phyloP scores from a whole-genome alignment of 2,113 vertebrate genomes.

The Cheilinus undulatus region DNA sequence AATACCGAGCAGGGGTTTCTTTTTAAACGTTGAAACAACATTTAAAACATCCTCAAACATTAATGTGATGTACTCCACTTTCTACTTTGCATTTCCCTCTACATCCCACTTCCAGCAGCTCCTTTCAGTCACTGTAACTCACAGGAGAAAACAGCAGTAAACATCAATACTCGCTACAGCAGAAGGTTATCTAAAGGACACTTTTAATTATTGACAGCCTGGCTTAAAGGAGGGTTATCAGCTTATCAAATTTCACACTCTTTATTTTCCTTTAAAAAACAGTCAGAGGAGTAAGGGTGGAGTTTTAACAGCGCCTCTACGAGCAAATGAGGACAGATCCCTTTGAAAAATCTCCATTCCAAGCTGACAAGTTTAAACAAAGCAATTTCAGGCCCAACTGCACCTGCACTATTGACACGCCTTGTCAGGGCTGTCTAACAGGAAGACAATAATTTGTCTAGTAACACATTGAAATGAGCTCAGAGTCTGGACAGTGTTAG shows the following conservation, averaged over 20 bases:
- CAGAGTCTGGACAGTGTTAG: constrained; percentile 48
- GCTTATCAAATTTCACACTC: not conserved
- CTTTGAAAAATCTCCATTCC: constrained; percentile 70
- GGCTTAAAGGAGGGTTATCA: constrained; percentile 13
- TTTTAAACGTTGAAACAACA: not conserved
- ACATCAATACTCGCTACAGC: constrained; percentile 40
- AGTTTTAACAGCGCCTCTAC: constrained; percentile 27
- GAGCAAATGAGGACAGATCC: constrained; percentile 66
- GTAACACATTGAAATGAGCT: constrained; percentile 78
- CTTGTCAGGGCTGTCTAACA: constrained; percentile 65
- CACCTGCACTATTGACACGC: constrained; percentile 76
- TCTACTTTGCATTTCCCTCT: constrained; percentile 29
- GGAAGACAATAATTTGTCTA: constrained; percentile 85
- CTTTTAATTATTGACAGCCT: constrained; percentile 40
- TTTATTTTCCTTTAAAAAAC: constrained; percentile 2
- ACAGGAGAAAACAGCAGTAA: constrained; percentile 29
- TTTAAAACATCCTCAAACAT: constrained; percentile 47
- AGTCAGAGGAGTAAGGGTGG: constrained; percentile 10
- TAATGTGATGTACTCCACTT: constrained; percentile 42
- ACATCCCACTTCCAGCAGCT: constrained; percentile 24
- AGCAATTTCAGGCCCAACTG: constrained; percentile 81
- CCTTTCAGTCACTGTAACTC: constrained; percentile 22
- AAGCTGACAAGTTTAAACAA: constrained; percentile 84
- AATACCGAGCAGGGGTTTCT: not conserved
- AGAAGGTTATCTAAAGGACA: constrained; percentile 18